phyloP scores from a whole-genome alignment of 1,140 invertebrate species.

The Trialeurodes vaporariorum region DNA sequence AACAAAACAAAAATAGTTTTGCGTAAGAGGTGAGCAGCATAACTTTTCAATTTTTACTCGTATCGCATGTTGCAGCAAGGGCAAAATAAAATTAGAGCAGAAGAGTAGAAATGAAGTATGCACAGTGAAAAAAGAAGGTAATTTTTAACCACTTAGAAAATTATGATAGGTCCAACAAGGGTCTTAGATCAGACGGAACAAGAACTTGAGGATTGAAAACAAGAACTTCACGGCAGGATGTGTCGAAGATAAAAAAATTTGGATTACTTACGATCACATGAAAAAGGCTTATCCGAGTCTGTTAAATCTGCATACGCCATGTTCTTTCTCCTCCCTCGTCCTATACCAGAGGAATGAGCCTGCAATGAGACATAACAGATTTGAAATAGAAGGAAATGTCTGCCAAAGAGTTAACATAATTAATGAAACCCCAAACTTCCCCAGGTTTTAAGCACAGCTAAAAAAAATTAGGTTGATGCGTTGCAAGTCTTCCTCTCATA shows the following conservation, averaged over 20 bases:
- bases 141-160: background rate
- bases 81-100: background rate
- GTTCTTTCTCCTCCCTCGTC: slow-evolving; percentile 57
- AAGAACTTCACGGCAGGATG: slow-evolving; percentile 6
- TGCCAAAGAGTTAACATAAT: too few relatives aligned
- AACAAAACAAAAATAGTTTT: too few relatives aligned
- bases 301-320: slow-evolving; percentile 48
- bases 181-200: background rate
- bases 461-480: too few relatives aligned
- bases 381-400: too few relatives aligned
- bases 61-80: slow-evolving; percentile 1
- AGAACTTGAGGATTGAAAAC: slow-evolving; percentile 6
- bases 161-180: background rate
- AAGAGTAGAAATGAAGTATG: slow-evolving; percentile 7
- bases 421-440: too few relatives aligned
- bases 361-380: too few relatives aligned
- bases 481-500: too few relatives aligned
- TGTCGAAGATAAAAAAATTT: slow-evolving; percentile 8
- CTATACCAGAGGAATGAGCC: too few relatives aligned
- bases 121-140: background rate
- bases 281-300: slow-evolving; percentile 79
- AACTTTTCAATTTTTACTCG: too few relatives aligned
- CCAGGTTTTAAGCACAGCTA: too few relatives aligned
- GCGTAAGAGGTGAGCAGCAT: too few relatives aligned
- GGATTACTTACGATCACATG: slow-evolving; percentile 80